A percentile compares a stretch with the other conserved stretches of the same genome.
These are phyloP conservation scores for Gephyroberyx darwinii DNA, from an alignment of 2,797 vertebrate species.

Conservation along the genomic window DNA sequence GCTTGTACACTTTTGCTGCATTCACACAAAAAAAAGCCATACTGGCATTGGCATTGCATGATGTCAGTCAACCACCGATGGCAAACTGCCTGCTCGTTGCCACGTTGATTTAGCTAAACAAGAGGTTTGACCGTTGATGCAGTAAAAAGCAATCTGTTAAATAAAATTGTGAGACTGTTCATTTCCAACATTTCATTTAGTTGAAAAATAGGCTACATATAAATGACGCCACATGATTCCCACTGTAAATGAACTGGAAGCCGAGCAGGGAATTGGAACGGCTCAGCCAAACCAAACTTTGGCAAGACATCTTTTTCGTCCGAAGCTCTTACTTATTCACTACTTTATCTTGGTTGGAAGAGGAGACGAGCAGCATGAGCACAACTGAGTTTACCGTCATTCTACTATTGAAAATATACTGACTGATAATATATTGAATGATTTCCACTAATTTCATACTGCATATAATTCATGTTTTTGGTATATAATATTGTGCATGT, in stretches of 20 bases:
- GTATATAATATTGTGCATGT: not conserved
- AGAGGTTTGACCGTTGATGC: not conserved
- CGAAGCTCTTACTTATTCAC: too few relatives aligned
- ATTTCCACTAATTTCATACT: not conserved
- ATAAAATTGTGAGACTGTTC: not conserved
- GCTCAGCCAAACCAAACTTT: constrained; percentile 11
- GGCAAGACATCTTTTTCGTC: not conserved
- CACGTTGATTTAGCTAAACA: constrained; percentile 6
- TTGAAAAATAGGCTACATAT: not conserved
- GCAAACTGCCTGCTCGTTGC: constrained; percentile 20
- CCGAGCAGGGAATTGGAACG: not conserved
- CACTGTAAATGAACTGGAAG: constrained; percentile 5
- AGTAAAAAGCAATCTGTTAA: constrained; percentile 1
- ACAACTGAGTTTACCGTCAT: not conserved
- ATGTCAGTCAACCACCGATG: not conserved
- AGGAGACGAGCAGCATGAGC: not conserved
- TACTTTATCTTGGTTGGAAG: not conserved
- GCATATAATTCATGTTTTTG: not conserved
- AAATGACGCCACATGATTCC: not conserved
- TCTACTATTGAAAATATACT: not conserved
- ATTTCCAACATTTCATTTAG: not conserved
- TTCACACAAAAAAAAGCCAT: too few relatives aligned
- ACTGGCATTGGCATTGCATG: constrained; percentile 7
- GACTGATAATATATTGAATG: not conserved
- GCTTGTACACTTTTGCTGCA: too few relatives aligned